phyloP scores from a whole-genome alignment of 2,888 invertebrate genomes.

The Eumerus sabulonum region DNA sequence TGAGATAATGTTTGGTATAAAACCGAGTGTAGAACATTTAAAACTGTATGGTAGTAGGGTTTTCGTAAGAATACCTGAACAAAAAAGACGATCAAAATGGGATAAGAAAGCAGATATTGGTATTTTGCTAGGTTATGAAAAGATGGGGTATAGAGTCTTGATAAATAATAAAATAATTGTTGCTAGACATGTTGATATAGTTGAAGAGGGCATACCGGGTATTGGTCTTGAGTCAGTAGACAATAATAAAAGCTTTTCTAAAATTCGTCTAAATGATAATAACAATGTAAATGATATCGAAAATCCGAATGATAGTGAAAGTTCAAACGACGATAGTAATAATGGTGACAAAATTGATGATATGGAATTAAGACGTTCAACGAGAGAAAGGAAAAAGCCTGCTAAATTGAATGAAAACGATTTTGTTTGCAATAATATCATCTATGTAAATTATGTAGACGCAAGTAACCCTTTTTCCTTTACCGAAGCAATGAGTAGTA shows the following conservation, averaged over 20 bases:
- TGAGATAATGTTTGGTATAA: slow-evolving; percentile 18
- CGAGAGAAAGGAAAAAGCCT: background rate
- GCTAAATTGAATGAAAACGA: no score
- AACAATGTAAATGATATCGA: no score
- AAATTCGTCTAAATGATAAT: background rate
- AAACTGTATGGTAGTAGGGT: slow-evolving; percentile 38
- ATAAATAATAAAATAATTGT: slow-evolving; percentile 26
- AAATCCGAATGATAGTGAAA: no score
- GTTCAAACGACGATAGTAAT: no score
- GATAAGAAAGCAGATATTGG: slow-evolving; percentile 31
- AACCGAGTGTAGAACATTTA: slow-evolving; percentile 22
- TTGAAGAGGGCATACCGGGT: background rate
- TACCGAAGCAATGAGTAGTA: slow-evolving; percentile 2
- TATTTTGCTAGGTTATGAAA: slow-evolving; percentile 30
- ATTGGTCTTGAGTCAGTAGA: background rate
- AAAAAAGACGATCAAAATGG: slow-evolving; percentile 27
- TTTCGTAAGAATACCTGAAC: slow-evolving; percentile 28
- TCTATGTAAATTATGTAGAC: background rate
- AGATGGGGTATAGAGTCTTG: slow-evolving; percentile 31
- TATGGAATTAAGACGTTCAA: background rate
- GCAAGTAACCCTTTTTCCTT: background rate
- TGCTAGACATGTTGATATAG: slow-evolving; percentile 35
- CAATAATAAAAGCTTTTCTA: background rate
- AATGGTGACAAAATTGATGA: no score
- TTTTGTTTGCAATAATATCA: no score